A percentile compares a stretch with the other conserved stretches of the same genome.
phyloP scores from a whole-genome alignment of 1,140 invertebrate genomes.

The Drosophila melanica region DNA sequence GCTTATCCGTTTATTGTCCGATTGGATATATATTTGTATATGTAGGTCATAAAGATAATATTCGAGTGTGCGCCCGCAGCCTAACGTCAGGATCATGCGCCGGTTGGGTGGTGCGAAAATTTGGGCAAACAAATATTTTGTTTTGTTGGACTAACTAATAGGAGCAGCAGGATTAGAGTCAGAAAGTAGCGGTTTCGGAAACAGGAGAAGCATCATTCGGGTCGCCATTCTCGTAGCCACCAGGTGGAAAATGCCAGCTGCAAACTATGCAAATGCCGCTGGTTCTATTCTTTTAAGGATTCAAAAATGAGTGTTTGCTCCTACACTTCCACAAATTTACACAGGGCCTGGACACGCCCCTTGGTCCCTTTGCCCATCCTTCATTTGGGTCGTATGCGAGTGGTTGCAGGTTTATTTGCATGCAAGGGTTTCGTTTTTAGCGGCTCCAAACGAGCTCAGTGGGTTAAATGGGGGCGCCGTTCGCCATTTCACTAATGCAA shows the following conservation, averaged over 20 bases:
- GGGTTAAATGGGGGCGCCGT: conserved; percentile 73
- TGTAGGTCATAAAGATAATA: too few species aligned
- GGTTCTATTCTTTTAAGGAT: too few species aligned
- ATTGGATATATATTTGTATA: too few species aligned
- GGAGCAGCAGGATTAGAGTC: too few species aligned
- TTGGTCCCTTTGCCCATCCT: neutral
- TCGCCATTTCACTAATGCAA: conserved; percentile 55
- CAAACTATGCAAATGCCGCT: neutral
- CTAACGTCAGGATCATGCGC: too few species aligned
- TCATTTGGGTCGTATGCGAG: neutral
- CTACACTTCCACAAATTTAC: neutral
- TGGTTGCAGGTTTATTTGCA: conserved; percentile 39
- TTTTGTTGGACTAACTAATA: too few species aligned
- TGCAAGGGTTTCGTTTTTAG: conserved; percentile 62
- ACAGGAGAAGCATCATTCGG: neutral
- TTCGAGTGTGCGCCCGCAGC: too few species aligned
- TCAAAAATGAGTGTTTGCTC: neutral
- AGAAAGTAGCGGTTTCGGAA: neutral
- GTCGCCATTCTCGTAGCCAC: neutral
- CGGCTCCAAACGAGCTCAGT: conserved; percentile 66
- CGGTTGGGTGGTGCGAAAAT: too few species aligned
- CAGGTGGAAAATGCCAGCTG: neutral
- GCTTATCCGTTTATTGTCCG: too few species aligned
- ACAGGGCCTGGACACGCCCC: neutral
- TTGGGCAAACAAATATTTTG: too few species aligned